phyloP scores from a whole-genome alignment of 2,797 vertebrate genomes.

The Danio jaintianensis region DNA sequence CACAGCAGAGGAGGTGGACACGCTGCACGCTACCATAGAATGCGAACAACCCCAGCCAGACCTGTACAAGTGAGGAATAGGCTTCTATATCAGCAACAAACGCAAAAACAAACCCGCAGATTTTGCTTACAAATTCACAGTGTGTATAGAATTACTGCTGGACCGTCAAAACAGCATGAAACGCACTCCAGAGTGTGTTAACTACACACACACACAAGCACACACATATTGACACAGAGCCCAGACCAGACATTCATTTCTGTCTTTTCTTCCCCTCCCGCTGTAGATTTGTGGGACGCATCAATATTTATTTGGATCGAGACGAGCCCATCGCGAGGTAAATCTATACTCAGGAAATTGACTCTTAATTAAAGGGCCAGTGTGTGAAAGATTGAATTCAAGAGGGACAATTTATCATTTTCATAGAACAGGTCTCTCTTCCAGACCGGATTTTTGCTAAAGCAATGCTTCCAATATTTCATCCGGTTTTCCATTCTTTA shows the following conservation, averaged over 20 bases:
- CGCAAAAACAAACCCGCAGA: slow-evolving; percentile 21
- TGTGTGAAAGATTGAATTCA: slow-evolving; percentile 31
- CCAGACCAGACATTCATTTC: slow-evolving; percentile 25
- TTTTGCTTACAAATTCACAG: slow-evolving; percentile 25
- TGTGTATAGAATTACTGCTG: neutral
- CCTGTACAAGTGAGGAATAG: slow-evolving; percentile 91
- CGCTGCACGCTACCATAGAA: slow-evolving; percentile 91
- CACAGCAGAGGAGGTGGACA: slow-evolving; percentile 86
- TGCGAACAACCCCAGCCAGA: slow-evolving; percentile 98
- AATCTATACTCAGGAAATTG: slow-evolving; percentile 60
- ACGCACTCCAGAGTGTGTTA: slow-evolving; percentile 26
- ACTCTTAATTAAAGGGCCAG: slow-evolving; percentile 57
- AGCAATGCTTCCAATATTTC: slow-evolving; percentile 4
- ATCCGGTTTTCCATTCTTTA: slow-evolving; percentile 8
- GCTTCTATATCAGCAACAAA: slow-evolving; percentile 15
- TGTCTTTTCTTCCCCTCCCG: slow-evolving; percentile 29
- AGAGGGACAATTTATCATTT: slow-evolving; percentile 43
- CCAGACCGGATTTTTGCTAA: slow-evolving; percentile 26
- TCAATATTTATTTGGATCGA: slow-evolving; percentile 91
- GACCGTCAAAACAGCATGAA: slow-evolving; percentile 15
- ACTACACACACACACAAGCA: slow-evolving; percentile 49
- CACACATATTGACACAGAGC: slow-evolving; percentile 7
- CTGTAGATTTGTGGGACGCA: slow-evolving; percentile 92
- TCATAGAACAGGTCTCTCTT: slow-evolving; percentile 26
- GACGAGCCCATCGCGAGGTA: slow-evolving; percentile 92